Evolutionary conservation across 1,140 invertebrate genomes (phyloP).

Genomic region (Zaprionus inermis): DNA sequence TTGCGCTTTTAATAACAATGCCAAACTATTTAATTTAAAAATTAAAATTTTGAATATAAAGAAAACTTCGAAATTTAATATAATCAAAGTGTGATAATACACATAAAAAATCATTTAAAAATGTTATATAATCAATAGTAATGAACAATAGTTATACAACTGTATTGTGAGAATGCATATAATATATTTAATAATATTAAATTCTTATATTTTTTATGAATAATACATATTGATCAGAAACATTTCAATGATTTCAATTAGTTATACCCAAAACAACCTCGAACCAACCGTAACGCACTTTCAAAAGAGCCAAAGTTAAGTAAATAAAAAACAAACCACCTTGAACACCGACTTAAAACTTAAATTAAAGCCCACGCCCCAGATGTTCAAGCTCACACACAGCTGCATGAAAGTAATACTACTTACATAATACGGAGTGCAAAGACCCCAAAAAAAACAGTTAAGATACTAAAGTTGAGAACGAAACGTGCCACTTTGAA

Average conservation of each 20-base stretch:
- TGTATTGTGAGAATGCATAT: too few species aligned
- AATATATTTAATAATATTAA: too few species aligned
- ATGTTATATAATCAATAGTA: too few species aligned
- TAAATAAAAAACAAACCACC: conserved; percentile 21
- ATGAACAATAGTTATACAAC: too few species aligned
- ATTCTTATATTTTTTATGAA: neutral
- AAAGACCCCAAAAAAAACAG: conserved; percentile 42
- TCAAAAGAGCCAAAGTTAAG: conserved; percentile 4
- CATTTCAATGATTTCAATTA: neutral
- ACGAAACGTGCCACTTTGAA: conserved; percentile 21
- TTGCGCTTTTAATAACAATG: neutral
- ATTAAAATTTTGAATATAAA: neutral
- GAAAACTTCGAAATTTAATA: neutral
- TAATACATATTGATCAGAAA: neutral
- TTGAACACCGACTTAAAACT: conserved; percentile 28
- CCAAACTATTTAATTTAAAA: neutral
- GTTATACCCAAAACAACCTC: conserved; percentile 2
- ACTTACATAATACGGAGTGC: conserved; percentile 31
- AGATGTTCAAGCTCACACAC: conserved; percentile 15
- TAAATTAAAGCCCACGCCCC: conserved; percentile 22
- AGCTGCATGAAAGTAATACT: conserved; percentile 6
- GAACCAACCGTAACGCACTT: neutral
- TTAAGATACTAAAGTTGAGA: neutral
- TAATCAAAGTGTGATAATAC: too few species aligned
- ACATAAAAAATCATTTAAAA: too few species aligned